Base-by-base conservation (phyloP, 2,888 invertebrate species). In the Acanthosoma haemorrhoidale region DNA sequence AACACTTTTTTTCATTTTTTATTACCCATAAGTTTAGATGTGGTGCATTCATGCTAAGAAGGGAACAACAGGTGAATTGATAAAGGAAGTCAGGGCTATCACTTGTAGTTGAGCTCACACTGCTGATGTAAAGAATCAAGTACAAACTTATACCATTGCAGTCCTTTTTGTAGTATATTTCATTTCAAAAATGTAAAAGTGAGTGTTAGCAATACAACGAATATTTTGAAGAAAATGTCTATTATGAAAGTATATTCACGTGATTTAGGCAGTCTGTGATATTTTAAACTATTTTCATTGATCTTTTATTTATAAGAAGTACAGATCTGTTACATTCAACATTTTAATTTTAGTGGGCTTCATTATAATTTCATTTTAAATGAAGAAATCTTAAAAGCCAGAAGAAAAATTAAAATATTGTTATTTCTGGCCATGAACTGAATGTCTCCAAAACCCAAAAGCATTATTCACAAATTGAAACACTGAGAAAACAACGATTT, bases 131-230 rank as follows among this genome's bases (percentile, higher is more conserved):
- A 29, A 51, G 25, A 43, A 25, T n/a, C 21, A 13, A n/a, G 4
- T 32, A 32, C 32, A 32, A 32, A 32, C 9, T 32, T 51, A 25
- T n/a, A 8, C n/a, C n/a, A 51, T 51, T 51, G 6, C 6, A n/a
- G 18, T 5, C 1, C n/a, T 51, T 51, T 4, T 51, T 51, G 21
- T n/a, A 51, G 1, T 25, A 51, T 9, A 21, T 25, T 51, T 6
- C 11, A 25, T 51, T 51, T 51, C 18, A 2, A 2, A 11, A 9
- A 18, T 21, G 16, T 4, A 51, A 21, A 29, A 51, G 25, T 64
- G 64, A 64, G 29, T 64, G 41, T 41, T 64, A 64, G 34, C 15
- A 64, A 41, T 29, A 64, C 64, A 64, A 64, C 64, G 64, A 64
- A 64, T 11, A 64, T 64, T 64, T 64, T 15, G 38, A 64, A 64